A percentile compares a stretch with the other conserved stretches of the same genome.
phyloP scores from a whole-genome alignment of 1,140 invertebrate genomes.

The Hetaerina americana region DNA sequence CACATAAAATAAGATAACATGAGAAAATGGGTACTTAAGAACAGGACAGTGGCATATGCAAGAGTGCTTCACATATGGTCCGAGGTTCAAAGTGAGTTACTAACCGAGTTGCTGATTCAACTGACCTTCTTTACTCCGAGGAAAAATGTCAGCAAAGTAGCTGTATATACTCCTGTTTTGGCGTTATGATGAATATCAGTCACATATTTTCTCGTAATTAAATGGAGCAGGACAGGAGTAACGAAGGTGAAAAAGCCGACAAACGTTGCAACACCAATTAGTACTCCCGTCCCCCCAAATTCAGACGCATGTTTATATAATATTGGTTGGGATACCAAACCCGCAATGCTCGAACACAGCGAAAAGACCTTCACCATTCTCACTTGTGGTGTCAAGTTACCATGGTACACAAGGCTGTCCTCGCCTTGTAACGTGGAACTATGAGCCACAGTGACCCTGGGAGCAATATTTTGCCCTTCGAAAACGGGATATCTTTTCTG shows the following conservation, averaged over 20 bases:
- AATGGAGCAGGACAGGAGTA: conserved; percentile 70
- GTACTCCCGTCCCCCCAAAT: conserved; percentile 36
- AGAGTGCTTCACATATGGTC: too few relatives aligned
- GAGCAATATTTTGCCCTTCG: too few relatives aligned
- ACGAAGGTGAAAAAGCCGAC: conserved; percentile 67
- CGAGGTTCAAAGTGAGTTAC: too few relatives aligned
- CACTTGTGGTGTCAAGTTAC: conserved; percentile 49
- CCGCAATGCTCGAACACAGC: conserved; percentile 52
- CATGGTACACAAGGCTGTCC: conserved; percentile 43
- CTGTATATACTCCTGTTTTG: conserved; percentile 46
- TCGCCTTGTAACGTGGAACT: too few relatives aligned
- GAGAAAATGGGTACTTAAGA: too few relatives aligned
- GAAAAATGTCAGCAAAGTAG: conserved; percentile 55
- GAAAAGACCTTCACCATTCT: conserved; percentile 67
- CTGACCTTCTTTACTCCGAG: conserved; percentile 44
- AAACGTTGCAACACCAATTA: conserved; percentile 45
- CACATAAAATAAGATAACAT: too few relatives aligned
- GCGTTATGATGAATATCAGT: conserved; percentile 57
- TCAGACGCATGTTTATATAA: conserved; percentile 44
- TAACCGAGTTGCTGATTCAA: too few relatives aligned
- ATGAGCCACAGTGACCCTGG: too few relatives aligned
- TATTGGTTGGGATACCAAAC: conserved; percentile 56
- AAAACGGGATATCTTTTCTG: too few relatives aligned
- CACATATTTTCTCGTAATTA: conserved; percentile 75
- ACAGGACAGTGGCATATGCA: too few relatives aligned